A percentile compares a stretch with the other conserved stretches of the same genome.
phyloP scores from a whole-genome alignment of 64 coral and sea anemone genomes.

The Porites australiensis region DNA sequence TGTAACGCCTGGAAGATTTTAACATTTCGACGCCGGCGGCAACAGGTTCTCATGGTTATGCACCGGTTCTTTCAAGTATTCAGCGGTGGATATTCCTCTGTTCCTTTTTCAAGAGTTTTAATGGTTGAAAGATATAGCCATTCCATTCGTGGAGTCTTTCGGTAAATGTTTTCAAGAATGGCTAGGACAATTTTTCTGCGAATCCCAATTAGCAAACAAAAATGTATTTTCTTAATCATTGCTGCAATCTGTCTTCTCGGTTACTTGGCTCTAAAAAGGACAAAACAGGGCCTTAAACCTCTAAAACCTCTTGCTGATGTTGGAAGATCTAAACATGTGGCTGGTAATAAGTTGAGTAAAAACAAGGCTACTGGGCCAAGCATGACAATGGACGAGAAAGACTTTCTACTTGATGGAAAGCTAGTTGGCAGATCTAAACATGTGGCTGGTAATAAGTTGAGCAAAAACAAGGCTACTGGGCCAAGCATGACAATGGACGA shows the following conservation, averaged over 20 bases:
- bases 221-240: background rate
- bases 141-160: too few species aligned
- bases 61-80: too few species aligned
- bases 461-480: background rate
- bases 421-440: conserved; percentile 20
- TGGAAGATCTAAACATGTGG: background rate
- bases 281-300: background rate
- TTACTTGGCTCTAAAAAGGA: background rate
- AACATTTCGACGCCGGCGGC: too few species aligned
- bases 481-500: conserved; percentile 8
- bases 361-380: background rate
- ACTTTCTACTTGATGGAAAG: conserved; percentile 80
- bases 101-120: too few species aligned
- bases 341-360: background rate
- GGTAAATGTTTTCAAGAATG: background rate
- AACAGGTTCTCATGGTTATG: too few species aligned
- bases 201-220: background rate
- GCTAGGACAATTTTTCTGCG: background rate
- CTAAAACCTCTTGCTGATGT: too few species aligned
- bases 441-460: background rate
- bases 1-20: too few species aligned
- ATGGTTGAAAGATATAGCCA: too few species aligned
- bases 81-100: too few species aligned
- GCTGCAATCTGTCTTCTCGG: background rate
- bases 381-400: background rate